Percentiles rank a stretch among this genome's conserved stretches.
Conservation (phyloP, 2,888 invertebrate species). For the Ophion obscuratus region DNA sequence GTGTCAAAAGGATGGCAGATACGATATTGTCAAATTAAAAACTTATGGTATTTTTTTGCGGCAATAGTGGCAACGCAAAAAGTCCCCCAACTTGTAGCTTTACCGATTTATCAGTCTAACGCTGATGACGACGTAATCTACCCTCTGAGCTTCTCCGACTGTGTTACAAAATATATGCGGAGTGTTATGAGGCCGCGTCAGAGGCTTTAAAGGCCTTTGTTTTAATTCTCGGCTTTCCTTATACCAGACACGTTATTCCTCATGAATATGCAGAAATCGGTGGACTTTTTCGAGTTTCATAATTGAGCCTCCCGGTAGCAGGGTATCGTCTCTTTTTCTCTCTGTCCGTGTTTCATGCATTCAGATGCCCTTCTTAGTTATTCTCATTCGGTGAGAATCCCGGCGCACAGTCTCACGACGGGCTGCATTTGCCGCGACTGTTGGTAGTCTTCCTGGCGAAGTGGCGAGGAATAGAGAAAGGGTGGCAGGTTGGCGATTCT, state of each 20-base stretch:
- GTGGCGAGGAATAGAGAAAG: not conserved
- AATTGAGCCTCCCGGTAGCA: slow-evolving; percentile 61
- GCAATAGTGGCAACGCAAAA: too few relatives aligned
- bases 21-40: too few relatives aligned
- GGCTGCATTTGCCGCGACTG: slow-evolving; percentile 23
- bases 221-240: slow-evolving; percentile 38
- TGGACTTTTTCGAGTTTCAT: slow-evolving; percentile 71
- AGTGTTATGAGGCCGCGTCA: slow-evolving; percentile 15
- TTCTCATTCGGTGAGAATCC: slow-evolving; percentile 42
- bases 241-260: slow-evolving; percentile 51
- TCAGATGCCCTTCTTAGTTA: slow-evolving; percentile 79
- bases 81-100: not conserved
- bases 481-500: not conserved
- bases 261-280: slow-evolving; percentile 78
- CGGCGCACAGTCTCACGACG: slow-evolving; percentile 12
- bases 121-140: not conserved
- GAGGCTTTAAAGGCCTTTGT: slow-evolving; percentile 43
- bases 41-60: too few relatives aligned
- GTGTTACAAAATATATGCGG: not conserved
- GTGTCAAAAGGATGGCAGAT: too few relatives aligned
- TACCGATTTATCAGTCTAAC: not conserved
- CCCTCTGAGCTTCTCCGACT: not conserved
- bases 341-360: slow-evolving; percentile 78
- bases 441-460: slow-evolving; percentile 21
- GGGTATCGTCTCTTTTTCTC: slow-evolving; percentile 7